Evolutionary conservation across 2,888 invertebrate species (phyloP), one percentile per base, ranked within the genome.

Genomic region (Nemurella pictetii): DNA sequence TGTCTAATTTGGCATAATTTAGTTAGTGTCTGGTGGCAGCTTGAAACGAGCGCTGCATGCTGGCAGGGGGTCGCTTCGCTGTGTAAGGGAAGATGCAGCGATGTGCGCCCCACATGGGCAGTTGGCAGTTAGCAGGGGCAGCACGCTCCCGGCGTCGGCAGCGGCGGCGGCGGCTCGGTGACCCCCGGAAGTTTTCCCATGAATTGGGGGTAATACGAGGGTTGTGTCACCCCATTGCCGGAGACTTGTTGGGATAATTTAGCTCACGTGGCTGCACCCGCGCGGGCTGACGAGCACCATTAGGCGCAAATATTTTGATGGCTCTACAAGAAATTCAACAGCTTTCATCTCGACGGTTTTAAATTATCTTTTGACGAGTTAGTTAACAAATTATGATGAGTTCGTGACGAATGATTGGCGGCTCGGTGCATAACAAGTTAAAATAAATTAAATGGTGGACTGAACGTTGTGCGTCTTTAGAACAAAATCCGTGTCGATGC

Each of bases 201-300:
- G 81, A 81, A 85, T 85, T 85, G 85, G 85, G 85, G 85, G 85
- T 85, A 85, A 85, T 85, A 32, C 27, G 85, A 85, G 85, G 85
- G 85, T 72, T 81, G 81, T 81, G 81, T 81, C 81, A 81, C 81
- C 81, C 81, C 81, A 36, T n/a, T n/a, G n/a, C n/a, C 20, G 28
- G 7, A 32, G 81, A 35, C 55, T 2, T 82, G 26, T 72, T 72
- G 82, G 82, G 82, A 55, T 82, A 82, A 82, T 82, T 82, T 82
- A 82, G 55, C 82, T 72, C 82, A 82, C 82, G 82, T 82, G 80
- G 80, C 25, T 35, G 36, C 36, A 26, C 55, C 12, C 55, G 5
- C 55, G 55, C 20, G 3, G n/a, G n/a, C n/a, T n/a, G n/a, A n/a
- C 55, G 20, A 12, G 55, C 55, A 55, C 55, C 12, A 12, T 20